Conservation (phyloP, 92 coral and sea anemone genomes). For the Phenganax subtilis region DNA sequence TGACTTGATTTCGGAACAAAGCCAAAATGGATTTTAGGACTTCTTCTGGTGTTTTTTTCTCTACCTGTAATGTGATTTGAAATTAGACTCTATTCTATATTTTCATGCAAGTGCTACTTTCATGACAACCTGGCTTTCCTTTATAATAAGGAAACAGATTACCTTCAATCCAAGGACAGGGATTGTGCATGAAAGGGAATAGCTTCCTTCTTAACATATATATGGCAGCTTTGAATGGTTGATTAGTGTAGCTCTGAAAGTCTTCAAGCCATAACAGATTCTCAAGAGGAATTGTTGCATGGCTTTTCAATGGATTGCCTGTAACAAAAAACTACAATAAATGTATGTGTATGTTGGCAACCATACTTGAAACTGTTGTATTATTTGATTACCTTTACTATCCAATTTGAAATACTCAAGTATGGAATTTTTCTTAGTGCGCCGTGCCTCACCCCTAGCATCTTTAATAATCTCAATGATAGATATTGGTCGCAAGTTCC, state of each 20-base stretch:
- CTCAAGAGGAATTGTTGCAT: conserved; percentile 51
- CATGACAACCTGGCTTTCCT: background rate
- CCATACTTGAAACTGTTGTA: conserved; percentile 29
- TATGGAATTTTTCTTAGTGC: conserved; percentile 7
- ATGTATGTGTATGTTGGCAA: no score
- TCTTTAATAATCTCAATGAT: conserved; percentile 35
- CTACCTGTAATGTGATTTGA: conserved; percentile 21
- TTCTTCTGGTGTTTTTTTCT: conserved; percentile 45
- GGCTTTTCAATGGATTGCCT: conserved; percentile 45
- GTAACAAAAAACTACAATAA: background rate
- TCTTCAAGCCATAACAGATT: conserved; percentile 44
- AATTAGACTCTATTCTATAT: background rate
- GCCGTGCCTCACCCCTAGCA: conserved; percentile 38
- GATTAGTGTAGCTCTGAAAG: conserved; percentile 23
- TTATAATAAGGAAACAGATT: background rate
- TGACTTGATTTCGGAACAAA: conserved; percentile 45
- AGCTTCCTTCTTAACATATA: conserved; percentile 34
- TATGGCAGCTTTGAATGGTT: conserved; percentile 7
- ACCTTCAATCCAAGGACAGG: conserved; percentile 51
- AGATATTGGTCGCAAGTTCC: conserved; percentile 43
- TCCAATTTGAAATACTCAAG: conserved; percentile 21
- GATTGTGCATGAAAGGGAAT: conserved; percentile 50
- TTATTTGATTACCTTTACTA: conserved; percentile 26
- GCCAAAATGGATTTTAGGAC: conserved; percentile 55
- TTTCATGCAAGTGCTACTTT: no score